phyloP scores from a whole-genome alignment of 2,888 invertebrate genomes.

The Cephus rjabovi region DNA sequence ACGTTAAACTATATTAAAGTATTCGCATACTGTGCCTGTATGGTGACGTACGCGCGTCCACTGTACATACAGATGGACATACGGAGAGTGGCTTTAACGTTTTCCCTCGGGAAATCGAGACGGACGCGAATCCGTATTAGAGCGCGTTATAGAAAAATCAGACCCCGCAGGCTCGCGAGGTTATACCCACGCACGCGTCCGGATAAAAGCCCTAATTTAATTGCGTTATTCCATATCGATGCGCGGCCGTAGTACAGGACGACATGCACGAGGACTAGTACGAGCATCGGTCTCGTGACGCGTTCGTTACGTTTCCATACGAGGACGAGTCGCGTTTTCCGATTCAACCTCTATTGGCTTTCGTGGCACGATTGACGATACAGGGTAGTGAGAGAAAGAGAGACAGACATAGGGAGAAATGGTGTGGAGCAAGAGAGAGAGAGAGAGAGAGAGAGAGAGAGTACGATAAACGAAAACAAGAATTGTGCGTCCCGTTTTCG shows the following conservation, averaged over 20 bases:
- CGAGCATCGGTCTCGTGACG: neutral
- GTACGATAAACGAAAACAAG: neutral
- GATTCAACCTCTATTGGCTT: neutral
- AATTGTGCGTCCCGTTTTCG: neutral
- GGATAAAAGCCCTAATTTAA: neutral
- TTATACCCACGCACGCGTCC: neutral
- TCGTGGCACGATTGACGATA: neutral
- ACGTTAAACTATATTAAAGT: neutral
- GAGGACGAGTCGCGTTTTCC: neutral
- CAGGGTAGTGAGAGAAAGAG: neutral
- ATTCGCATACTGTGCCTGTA: neutral
- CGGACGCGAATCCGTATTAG: conserved; percentile 16
- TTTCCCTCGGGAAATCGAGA: conserved; percentile 5
- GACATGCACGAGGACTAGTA: neutral
- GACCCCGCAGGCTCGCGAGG: conserved; percentile 5
- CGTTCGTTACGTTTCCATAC: neutral
- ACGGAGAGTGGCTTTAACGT: neutral
- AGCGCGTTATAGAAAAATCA: conserved; percentile 33
- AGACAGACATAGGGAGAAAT: neutral
- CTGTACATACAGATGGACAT: neutral
- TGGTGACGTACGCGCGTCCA: neutral
- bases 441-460: too few species aligned
- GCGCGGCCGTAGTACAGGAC: neutral
- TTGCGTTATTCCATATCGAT: neutral
- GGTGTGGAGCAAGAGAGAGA: neutral